Base-by-base conservation (phyloP, 2,797 vertebrate genomes). In the Picus viridis region DNA sequence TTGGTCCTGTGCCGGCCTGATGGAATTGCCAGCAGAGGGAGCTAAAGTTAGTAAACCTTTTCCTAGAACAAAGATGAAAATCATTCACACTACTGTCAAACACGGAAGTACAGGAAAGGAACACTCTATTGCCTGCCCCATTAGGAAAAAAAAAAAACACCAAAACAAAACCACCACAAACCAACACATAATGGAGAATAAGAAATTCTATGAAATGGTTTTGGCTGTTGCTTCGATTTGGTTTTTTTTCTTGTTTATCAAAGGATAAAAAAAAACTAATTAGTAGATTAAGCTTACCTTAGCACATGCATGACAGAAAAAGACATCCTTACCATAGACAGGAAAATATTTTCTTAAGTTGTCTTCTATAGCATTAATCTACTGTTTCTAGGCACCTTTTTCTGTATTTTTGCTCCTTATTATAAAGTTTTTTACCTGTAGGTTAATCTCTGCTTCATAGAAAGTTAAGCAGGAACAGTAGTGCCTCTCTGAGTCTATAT, bases 391-490 rank as follows among this genome's bases (percentile, higher is more conserved):
- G 39, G 56, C 11, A 58, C 2, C 3, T 47, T 70, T 24, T 49
- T 34, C 53, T n/a, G 24, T 18, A 11, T 29, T 78, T 75, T 41
- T 65, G 29, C 29, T 76, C 32, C 13, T 74, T 32, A 11, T 6
- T 36, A 27, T 27, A 17, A 65, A 47, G 30, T 49, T 79, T 79
- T 95, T 97, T 97, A 99, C 99, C 98, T 99, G 99, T 61, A 99
- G 98, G 95, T 99, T 99, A 93, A 99, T 99, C 94, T 99, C 99
- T 7, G 99, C 99, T 95, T 99, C 99, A 24, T 98, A 98, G 97
- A 99, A 99, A 57, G 99, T 99, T 70, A 99, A 98, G 95, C 99
- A 99, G 59, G 99, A 99, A 94, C 99, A 99, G 98, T 99, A 99
- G 97, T 99, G 99, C 70, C 99, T 97, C 97, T 99, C 98, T 18